Evolutionary conservation across 2,888 invertebrate species (phyloP), one percentile per base, ranked within the genome.

Genomic region (Luperina nickerlii): DNA sequence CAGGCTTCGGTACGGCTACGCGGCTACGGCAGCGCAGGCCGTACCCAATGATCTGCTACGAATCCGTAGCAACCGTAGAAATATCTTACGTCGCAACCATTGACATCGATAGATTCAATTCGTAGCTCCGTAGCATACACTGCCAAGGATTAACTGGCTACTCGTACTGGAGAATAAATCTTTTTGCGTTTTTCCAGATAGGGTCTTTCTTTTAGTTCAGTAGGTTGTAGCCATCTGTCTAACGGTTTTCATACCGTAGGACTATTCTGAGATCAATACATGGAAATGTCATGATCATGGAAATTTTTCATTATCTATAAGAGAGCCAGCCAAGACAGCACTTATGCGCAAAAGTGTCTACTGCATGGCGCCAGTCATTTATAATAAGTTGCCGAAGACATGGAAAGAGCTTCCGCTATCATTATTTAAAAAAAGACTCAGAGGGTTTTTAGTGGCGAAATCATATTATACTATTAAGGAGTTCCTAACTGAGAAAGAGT

Each of bases 61-160:
- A 62, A 24, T n/a, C 70, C 54, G 84, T 78, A 81, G 83, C 83
- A 83, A 27, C 4, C 60, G 78, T 77, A 81, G 83, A 66, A 66
- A 57, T 83, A 45, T 68, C 9, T 65, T 45, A 45, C 62, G 9
- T 57, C 7, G 18, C 0, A 70, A 24, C 45, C 38, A 67, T 78
- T 81, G 60, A 78, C 66, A 62, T 66, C 65, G n/a, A 20, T 51
- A 57, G 20, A 66, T 83, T 15, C 57, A 60, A 83, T 83, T 83
- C 15, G n/a, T 54, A 4, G 24, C 27, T 13, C 51, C n/a, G 13
- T 45, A 42, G 38, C 11, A 13, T n/a, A n/a, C 9, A 54, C 9
- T 76, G 2, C 20, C 15, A 48, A 2, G 15, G 32, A 9, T 79
- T 54, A 67, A 13, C 24, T 8, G 27, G 20, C 60, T 18, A 54